Evolutionary conservation across 2,888 invertebrate species (phyloP), one percentile per base, ranked within the genome.

Genomic region (Ormyrus thymus): DNA sequence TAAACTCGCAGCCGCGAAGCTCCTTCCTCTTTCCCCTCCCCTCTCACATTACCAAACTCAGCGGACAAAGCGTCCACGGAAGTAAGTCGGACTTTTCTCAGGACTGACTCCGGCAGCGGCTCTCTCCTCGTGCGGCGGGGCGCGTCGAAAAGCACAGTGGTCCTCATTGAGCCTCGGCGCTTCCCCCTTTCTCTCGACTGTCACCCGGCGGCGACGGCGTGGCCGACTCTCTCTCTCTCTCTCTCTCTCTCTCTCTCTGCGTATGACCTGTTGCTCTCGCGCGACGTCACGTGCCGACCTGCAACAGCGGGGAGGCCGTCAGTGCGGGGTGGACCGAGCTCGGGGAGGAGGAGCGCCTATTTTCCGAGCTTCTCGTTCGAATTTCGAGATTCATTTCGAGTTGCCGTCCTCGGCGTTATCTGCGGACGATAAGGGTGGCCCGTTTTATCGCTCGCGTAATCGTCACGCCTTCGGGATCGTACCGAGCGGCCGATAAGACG

Each of bases 121-220:
- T 29, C 29, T 29, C 29, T 29, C 29, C 29, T 9, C 9, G n/a
- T 51, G n/a, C n/a, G 51, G 10, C 43, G 29, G 51, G 64, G 55
- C 58, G 64, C 59, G 59, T 59, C 13, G 55, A 65, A 83, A 82
- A 84, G 83, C 84, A 87, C 85, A 85, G 85, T 86, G 84, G 84
- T 84, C 84, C 84, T 87, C 86, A 88, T 88, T 88, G 87, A 88
- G 85, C 84, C 9, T 29, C 45, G 65, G n/a, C 53, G 11, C 62
- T 83, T 85, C 83, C 51, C 59, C 46, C 56, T 56, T 11, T 15
- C 15, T 69, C 43, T 46, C 43, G n/a, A 11, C 5, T 66, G 53
- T 55, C 45, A 1, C 43, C 51, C 11, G 55, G n/a, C 4, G 15
- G 66, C 13, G 29, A 0, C 29, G 29, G 1, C 29, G 29, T 11